Conservation (phyloP, 2,888 invertebrate genomes). For the Odontocolon sp. region DNA sequence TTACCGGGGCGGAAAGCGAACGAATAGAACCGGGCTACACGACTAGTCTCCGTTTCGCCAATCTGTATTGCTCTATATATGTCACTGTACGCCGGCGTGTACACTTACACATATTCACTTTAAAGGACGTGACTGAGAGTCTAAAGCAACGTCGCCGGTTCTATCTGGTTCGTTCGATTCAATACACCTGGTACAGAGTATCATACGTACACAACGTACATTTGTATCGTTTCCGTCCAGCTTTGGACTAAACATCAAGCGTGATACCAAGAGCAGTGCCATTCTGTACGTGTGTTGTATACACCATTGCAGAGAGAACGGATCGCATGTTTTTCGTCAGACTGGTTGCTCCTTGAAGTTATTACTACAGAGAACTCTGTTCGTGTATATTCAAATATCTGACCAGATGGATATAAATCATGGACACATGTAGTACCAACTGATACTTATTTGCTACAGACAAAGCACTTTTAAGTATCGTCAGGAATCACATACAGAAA, state of each 20-base stretch:
- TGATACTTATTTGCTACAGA: background rate
- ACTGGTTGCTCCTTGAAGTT: constrained; percentile 31
- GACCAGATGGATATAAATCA: constrained; percentile 29
- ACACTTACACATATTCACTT: constrained; percentile 43
- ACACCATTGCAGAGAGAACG: background rate
- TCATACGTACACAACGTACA: no score
- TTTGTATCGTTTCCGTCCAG: constrained; percentile 29
- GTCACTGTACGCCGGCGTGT: constrained; percentile 3
- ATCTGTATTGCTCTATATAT: constrained; percentile 15
- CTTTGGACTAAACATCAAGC: background rate
- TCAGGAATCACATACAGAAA: no score
- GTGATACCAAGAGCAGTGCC: no score
- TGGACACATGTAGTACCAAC: background rate
- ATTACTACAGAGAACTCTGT: constrained; percentile 19
- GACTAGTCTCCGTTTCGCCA: constrained; percentile 7
- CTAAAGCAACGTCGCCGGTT: constrained; percentile 22
- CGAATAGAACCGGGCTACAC: constrained; percentile 21
- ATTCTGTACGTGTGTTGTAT: background rate
- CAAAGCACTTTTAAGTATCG: no score
- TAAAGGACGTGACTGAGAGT: constrained; percentile 45
- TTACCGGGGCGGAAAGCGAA: constrained; percentile 45
- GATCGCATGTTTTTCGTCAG: constrained; percentile 32
- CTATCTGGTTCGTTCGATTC: constrained; percentile 43
- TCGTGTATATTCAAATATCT: constrained; percentile 5
- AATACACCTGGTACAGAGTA: constrained; percentile 23